Evolutionary conservation across 2,797 vertebrate species (phyloP).

Genomic region (Leuciscus waleckii): DNA sequence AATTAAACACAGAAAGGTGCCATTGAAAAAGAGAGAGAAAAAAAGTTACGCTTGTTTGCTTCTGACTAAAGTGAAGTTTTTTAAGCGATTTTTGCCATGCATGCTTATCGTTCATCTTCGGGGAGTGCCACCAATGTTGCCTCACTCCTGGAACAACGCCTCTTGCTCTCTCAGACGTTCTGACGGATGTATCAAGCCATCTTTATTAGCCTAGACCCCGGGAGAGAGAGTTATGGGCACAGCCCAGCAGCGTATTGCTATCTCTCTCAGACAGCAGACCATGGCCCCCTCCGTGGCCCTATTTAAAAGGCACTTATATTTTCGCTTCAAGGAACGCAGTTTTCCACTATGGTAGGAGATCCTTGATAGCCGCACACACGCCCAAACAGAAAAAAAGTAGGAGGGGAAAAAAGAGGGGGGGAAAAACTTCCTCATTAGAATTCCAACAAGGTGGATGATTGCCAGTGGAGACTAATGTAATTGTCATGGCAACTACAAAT

Average conservation of each 20-base stretch:
- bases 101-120: constrained; percentile 44
- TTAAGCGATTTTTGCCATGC: constrained; percentile 25
- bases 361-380: constrained; percentile 52
- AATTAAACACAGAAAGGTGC: constrained; percentile 40
- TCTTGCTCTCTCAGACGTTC: constrained; percentile 24
- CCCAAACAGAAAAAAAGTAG: constrained; percentile 23
- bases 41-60: constrained; percentile 44
- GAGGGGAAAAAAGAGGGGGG: neutral
- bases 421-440: constrained; percentile 55
- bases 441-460: constrained; percentile 58
- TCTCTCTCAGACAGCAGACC: constrained; percentile 57
- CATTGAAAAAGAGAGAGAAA: constrained; percentile 16
- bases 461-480: constrained; percentile 55
- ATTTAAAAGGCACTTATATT: constrained; percentile 67
- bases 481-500: constrained; percentile 62
- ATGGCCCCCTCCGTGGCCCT: constrained; percentile 52
- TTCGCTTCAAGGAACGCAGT: constrained; percentile 58
- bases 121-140: constrained; percentile 33
- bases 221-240: constrained; percentile 36
- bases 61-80: constrained; percentile 28
- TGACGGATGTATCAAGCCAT: constrained; percentile 51
- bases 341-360: constrained; percentile 52
- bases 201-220: constrained; percentile 57
- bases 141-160: constrained; percentile 26
- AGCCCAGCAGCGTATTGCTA: constrained; percentile 51